A percentile compares a stretch with the other conserved stretches of the same genome.
phyloP scores from a whole-genome alignment of 2,888 invertebrate genomes.

The Cataglyphis albicans region DNA sequence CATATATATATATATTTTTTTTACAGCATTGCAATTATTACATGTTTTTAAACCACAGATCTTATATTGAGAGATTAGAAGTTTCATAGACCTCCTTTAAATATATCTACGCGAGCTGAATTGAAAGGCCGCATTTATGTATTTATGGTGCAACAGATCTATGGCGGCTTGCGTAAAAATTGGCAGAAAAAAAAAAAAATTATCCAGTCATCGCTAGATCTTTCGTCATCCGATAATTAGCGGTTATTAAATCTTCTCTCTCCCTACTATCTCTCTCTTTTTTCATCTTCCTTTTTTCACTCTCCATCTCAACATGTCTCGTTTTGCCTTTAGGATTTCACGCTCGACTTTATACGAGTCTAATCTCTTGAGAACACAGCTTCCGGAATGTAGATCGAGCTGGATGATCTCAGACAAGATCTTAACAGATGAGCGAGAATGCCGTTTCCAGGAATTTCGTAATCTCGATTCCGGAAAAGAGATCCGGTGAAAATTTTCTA shows the following conservation, averaged over 20 bases:
- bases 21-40: not conserved
- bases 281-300: not conserved
- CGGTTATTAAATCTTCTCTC: constrained; percentile 22
- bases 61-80: not conserved
- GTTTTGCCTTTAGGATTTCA: constrained; percentile 59
- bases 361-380: constrained; percentile 38
- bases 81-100: not conserved
- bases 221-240: constrained; percentile 46
- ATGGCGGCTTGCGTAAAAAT: not conserved
- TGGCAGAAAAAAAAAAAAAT: not conserved
- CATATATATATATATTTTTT: not conserved
- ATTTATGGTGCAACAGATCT: not conserved
- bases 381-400: constrained; percentile 41
- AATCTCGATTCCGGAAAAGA: not conserved
- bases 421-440: constrained; percentile 32
- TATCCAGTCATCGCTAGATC: constrained; percentile 20
- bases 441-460: constrained; percentile 3
- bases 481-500: not conserved
- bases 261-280: not conserved
- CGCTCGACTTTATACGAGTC: constrained; percentile 45
- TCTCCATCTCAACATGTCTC: constrained; percentile 41
- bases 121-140: not conserved
- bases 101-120: not conserved
- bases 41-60: not conserved
- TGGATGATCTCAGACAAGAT: constrained; percentile 12